Base-by-base conservation (phyloP, 1,140 invertebrate genomes). In the Nylanderia fulva region DNA sequence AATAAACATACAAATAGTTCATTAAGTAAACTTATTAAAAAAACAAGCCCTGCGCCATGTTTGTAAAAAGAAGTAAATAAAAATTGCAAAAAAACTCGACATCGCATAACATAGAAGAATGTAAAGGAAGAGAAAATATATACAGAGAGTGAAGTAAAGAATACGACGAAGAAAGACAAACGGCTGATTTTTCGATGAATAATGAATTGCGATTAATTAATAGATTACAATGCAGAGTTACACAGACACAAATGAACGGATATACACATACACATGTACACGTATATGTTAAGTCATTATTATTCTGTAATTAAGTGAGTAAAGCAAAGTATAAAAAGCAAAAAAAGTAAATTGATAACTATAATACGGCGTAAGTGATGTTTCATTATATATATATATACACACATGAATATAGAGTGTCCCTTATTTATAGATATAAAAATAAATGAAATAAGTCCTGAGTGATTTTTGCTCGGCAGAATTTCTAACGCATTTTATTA, bases 221-320 rank as follows among this genome's bases (percentile, higher is more conserved):
- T 71, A 61, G 54, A 84, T 8, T 56, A 68, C 61, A 54, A 58
- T 48, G 24, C 18, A 56, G n/a, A 74, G 1, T 21, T 11, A 68
- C 21, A 54, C 0, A 66, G 8, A 69, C 11, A 84, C 60, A 80
- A 60, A 48, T 56, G 54, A 68, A 84, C 39, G 24, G 5, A 68
- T 66, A 64, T 21, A 68, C 29, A 54, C 68, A 71, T 13, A 15
- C 33, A 82, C 36, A 82, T 71, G 29, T 58, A 71, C 48, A 85
- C 33, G 24, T 69, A 86, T 86, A 85, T 88, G 36, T 87, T 86
- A 64, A 86, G 68, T 36, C 45, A 82, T 84, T 72, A 83, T 84
- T 36, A 85, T 85, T 63, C 85, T 87, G 52, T 89, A 89, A 88
- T 89, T 89, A 89, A 89, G 60, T 42, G 54, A 64, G 36, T 48